These are phyloP conservation scores for Chrysopa pallens DNA, from an alignment of 1,140 invertebrate species.

Conservation along the genomic window DNA sequence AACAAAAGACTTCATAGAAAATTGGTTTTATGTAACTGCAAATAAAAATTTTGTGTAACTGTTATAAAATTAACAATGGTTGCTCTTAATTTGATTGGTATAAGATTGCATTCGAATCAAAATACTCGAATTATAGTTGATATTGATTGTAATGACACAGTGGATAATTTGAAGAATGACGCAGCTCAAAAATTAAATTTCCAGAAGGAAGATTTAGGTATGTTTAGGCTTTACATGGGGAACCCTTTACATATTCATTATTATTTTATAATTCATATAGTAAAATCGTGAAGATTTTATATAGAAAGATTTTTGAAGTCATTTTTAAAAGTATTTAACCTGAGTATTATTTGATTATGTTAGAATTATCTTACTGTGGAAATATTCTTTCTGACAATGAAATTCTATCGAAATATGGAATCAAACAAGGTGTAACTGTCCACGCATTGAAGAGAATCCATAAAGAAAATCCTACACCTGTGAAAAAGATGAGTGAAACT, in stretches of 20 bases:
- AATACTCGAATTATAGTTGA: slow-evolving; percentile 26
- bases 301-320: too few relatives aligned
- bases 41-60: neutral
- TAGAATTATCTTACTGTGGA: slow-evolving; percentile 34
- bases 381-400: slow-evolving; percentile 28
- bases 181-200: slow-evolving; percentile 24
- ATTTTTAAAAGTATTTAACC: too few relatives aligned
- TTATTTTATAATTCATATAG: too few relatives aligned
- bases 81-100: slow-evolving; percentile 10
- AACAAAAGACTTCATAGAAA: too few relatives aligned
- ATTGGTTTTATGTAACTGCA: neutral
- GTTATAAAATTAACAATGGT: neutral
- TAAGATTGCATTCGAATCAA: slow-evolving; percentile 17
- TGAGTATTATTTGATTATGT: slow-evolving; percentile 6
- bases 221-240: slow-evolving; percentile 6
- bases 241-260: too few relatives aligned
- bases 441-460: slow-evolving; percentile 30
- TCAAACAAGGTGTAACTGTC: slow-evolving; percentile 30
- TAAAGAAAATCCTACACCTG: slow-evolving; percentile 10
- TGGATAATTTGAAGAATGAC: slow-evolving; percentile 24
- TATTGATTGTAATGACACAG: slow-evolving; percentile 29
- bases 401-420: slow-evolving; percentile 25
- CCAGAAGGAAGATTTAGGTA: slow-evolving; percentile 26
- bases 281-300: too few relatives aligned
- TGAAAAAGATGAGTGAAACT: slow-evolving; percentile 20